Evolutionary conservation across 2,797 vertebrate genomes (phyloP).

Genomic region (Sebastolobus alascanus): DNA sequence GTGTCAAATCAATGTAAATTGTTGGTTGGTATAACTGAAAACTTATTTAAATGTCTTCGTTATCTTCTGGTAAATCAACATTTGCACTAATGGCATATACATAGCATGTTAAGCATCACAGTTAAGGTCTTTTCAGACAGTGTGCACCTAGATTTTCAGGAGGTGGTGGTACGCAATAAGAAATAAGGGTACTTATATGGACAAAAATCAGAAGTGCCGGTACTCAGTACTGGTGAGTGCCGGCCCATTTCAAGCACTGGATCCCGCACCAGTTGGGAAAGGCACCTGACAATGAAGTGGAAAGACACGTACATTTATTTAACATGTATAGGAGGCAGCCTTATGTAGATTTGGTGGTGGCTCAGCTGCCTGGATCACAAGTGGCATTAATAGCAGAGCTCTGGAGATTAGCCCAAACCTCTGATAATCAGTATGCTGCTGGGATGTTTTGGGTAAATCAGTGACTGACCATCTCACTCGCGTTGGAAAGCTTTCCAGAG

Average conservation of each 20-base stretch:
- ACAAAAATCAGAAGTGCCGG: too few relatives aligned
- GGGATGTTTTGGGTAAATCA: not conserved
- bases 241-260: too few relatives aligned
- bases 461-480: not conserved
- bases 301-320: constrained; percentile 7
- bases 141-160: not conserved
- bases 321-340: not conserved
- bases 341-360: not conserved
- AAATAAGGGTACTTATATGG: too few relatives aligned
- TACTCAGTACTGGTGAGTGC: not conserved
- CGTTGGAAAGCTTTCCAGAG: not conserved
- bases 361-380: not conserved
- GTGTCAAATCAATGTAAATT: too few relatives aligned
- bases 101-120: not conserved
- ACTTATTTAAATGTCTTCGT: too few relatives aligned
- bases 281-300: constrained; percentile 7
- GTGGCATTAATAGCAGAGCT: not conserved
- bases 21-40: too few relatives aligned
- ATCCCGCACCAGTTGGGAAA: not conserved
- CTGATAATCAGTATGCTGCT: constrained; percentile 15
- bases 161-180: not conserved
- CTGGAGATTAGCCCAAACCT: constrained; percentile 10
- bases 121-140: not conserved
- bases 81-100: too few relatives aligned
- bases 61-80: too few relatives aligned